These are phyloP conservation scores for Serilophus lunatus DNA, from an alignment of 2,113 vertebrate species.

Conservation along the genomic window DNA sequence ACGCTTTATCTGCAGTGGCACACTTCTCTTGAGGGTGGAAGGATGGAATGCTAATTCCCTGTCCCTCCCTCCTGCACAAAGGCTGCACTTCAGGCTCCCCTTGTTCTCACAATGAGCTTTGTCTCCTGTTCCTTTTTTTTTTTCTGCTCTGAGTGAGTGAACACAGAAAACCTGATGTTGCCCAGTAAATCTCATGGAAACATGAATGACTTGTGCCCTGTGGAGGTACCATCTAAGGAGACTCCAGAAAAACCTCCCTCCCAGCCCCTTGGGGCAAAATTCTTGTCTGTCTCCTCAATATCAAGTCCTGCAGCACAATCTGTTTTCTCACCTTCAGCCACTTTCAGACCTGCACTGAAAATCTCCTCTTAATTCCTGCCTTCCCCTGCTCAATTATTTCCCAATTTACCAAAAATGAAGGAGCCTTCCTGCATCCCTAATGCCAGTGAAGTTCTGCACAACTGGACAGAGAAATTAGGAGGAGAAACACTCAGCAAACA, in stretches of 20 bases:
- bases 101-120: not conserved
- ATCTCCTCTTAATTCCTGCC: not conserved
- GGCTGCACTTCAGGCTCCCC: not conserved
- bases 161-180: not conserved
- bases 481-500: not conserved
- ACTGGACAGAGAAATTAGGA: not conserved
- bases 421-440: not conserved
- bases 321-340: not conserved
- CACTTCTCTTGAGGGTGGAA: rapidly evolving
- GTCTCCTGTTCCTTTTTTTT: not conserved
- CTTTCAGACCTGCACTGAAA: not conserved
- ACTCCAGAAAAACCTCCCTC: not conserved
- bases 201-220: not conserved
- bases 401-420: not conserved
- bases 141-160: not conserved
- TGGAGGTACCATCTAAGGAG: not conserved
- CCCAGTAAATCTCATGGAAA: not conserved
- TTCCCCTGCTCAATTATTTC: not conserved
- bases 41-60: not conserved
- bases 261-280: not conserved
- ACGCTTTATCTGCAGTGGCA: rapidly evolving
- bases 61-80: not conserved
- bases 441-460: not conserved
- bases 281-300: not conserved
- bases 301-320: not conserved